A percentile compares a stretch with the other conserved stretches of the same genome.
Evolutionary conservation across 2,888 invertebrate species (phyloP).

Genomic region (Caenorhabditis virilis): DNA sequence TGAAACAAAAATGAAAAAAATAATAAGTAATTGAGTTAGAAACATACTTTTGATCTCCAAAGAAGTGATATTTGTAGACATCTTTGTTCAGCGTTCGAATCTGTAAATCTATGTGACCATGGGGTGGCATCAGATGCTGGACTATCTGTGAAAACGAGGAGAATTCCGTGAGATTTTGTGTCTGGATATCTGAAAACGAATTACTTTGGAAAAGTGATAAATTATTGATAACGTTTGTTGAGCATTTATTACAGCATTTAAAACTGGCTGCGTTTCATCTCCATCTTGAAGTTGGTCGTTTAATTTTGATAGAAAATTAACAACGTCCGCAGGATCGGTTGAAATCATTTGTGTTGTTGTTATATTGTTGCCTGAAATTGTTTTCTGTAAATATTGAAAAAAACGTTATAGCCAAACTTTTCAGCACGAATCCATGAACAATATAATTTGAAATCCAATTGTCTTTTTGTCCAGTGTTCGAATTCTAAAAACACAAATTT

Average conservation of each 20-base stretch:
- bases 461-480: background rate
- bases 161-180: slow-evolving; percentile 26
- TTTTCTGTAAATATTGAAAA: no score
- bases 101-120: slow-evolving; percentile 16
- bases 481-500: no score
- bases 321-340: no score
- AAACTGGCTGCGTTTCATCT: slow-evolving; percentile 22
- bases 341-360: no score
- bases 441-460: slow-evolving; percentile 34
- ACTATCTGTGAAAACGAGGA: slow-evolving; percentile 23
- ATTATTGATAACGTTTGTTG: slow-evolving; percentile 13
- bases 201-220: background rate
- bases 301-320: no score
- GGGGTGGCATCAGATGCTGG: slow-evolving; percentile 14
- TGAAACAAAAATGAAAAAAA: no score
- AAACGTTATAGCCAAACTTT: background rate
- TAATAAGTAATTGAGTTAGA: no score
- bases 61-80: slow-evolving; percentile 14
- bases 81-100: slow-evolving; percentile 12
- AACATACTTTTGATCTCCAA: slow-evolving; percentile 29
- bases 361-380: no score
- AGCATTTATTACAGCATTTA: slow-evolving; percentile 16
- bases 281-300: no score
- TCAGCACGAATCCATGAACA: slow-evolving; percentile 24
- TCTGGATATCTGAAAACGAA: background rate